These are phyloP conservation scores for Steromphala cineraria DNA, from an alignment of 2,888 invertebrate genomes.

Conservation along the genomic window DNA sequence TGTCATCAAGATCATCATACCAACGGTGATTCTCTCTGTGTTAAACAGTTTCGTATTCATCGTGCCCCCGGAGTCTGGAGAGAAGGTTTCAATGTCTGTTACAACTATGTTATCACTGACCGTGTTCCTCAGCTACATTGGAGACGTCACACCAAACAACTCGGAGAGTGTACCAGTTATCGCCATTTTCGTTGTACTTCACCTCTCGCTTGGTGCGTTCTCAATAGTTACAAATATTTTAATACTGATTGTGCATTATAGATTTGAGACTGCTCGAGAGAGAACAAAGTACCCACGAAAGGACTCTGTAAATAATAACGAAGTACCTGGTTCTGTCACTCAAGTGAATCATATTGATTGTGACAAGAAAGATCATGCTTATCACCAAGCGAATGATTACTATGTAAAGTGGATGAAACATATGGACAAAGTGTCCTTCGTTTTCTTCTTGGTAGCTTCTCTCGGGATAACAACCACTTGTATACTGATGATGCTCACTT, in stretches of 20 bases:
- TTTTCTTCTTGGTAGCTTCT: background rate
- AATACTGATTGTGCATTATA: background rate
- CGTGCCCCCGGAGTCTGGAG: slow-evolving; percentile 15
- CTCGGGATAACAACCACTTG: background rate
- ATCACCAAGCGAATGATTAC: too few relatives aligned
- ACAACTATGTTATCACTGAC: slow-evolving; percentile 18
- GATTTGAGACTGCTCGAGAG: too few relatives aligned
- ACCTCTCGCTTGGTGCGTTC: background rate
- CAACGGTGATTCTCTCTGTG: background rate
- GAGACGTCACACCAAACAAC: slow-evolving; percentile 9
- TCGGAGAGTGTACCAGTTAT: slow-evolving; percentile 4
- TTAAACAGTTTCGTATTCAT: slow-evolving; percentile 12
- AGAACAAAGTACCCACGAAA: too few relatives aligned
- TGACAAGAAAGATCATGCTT: too few relatives aligned
- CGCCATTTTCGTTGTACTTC: slow-evolving; percentile 4
- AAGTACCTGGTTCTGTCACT: too few relatives aligned
- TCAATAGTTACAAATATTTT: background rate
- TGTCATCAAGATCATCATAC: slow-evolving; percentile 3
- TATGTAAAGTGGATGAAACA: background rate
- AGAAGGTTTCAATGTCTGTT: slow-evolving; percentile 16
- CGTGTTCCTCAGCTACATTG: slow-evolving; percentile 13
- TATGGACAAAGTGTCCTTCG: background rate
- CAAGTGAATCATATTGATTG: too few relatives aligned
- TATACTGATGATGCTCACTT: background rate
- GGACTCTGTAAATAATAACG: too few relatives aligned